These are phyloP conservation scores for Drosophila neocordata DNA, from an alignment of 1,140 invertebrate species.

Conservation along the genomic window DNA sequence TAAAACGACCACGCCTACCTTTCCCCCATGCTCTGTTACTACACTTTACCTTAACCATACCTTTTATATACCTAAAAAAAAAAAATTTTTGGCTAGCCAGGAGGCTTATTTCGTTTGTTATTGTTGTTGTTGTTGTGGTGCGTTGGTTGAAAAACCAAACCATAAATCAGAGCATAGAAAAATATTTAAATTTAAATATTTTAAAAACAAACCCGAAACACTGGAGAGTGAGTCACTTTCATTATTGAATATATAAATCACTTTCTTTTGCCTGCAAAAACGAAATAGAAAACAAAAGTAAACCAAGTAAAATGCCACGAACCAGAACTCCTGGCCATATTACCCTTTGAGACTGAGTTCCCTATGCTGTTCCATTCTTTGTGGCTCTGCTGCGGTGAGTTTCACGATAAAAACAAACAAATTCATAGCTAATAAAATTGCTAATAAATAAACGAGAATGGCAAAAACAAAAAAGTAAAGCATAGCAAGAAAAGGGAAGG, in stretches of 20 bases:
- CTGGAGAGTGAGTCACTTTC: constrained; percentile 63
- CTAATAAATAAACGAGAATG: constrained; percentile 81
- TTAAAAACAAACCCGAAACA: constrained; percentile 45
- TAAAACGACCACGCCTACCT: constrained; percentile 45
- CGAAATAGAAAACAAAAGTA: constrained; percentile 35
- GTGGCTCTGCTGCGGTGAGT: constrained; percentile 48
- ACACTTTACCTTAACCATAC: not conserved
- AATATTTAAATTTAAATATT: constrained; percentile 82
- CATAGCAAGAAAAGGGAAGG: constrained; percentile 66
- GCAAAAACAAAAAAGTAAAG: constrained; percentile 74
- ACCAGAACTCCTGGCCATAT: constrained; percentile 12
- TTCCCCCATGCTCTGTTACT: no score
- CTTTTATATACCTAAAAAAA: not conserved
- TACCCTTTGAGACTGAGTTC: constrained; percentile 55
- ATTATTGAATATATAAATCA: constrained; percentile 81
- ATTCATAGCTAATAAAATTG: constrained; percentile 82
- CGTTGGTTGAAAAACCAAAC: constrained; percentile 21
- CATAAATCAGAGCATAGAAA: constrained; percentile 78
- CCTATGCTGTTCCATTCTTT: constrained; percentile 16
- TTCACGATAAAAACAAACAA: constrained; percentile 79
- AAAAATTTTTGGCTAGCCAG: not conserved
- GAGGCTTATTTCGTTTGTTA: constrained; percentile 23
- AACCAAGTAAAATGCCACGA: constrained; percentile 1
- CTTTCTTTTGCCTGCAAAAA: constrained; percentile 65
- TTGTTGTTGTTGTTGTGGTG: constrained; percentile 16